Evolutionary conservation across 2,797 vertebrate species (phyloP).

Genomic region (Glossophaga mutica): DNA sequence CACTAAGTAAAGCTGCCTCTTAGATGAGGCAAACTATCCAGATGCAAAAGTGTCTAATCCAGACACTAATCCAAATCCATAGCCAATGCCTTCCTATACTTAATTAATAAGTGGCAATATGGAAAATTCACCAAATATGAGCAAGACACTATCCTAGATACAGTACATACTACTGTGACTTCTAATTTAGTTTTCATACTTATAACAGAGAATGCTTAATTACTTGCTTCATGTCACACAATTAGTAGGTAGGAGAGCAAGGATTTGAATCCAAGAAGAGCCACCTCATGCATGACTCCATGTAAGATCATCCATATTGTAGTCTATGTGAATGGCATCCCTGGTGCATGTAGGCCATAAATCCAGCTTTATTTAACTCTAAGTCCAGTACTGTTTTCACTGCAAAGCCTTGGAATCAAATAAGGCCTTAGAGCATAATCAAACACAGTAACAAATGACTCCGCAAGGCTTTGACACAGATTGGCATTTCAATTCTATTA

Average conservation of each 20-base stretch:
- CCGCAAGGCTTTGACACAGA: neutral
- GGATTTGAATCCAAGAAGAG: neutral
- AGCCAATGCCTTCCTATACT: neutral
- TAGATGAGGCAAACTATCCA: neutral
- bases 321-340: neutral
- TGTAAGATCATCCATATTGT: neutral
- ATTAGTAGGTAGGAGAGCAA: neutral
- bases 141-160: neutral
- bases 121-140: neutral
- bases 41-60: neutral
- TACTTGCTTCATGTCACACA: neutral
- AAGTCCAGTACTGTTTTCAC: neutral
- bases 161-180: neutral
- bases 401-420: conserved; percentile 2
- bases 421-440: neutral
- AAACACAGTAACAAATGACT: conserved; percentile 49
- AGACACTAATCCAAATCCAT: neutral
- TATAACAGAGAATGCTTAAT: neutral
- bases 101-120: neutral
- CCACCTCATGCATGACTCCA: neutral
- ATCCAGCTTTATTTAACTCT: neutral
- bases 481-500: conserved; percentile 32
- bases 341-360: neutral
- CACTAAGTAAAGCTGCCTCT: neutral
- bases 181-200: neutral